These are phyloP conservation scores for Oryzaephilus surinamensis DNA, from an alignment of 1,140 invertebrate genomes.

Conservation along the genomic window DNA sequence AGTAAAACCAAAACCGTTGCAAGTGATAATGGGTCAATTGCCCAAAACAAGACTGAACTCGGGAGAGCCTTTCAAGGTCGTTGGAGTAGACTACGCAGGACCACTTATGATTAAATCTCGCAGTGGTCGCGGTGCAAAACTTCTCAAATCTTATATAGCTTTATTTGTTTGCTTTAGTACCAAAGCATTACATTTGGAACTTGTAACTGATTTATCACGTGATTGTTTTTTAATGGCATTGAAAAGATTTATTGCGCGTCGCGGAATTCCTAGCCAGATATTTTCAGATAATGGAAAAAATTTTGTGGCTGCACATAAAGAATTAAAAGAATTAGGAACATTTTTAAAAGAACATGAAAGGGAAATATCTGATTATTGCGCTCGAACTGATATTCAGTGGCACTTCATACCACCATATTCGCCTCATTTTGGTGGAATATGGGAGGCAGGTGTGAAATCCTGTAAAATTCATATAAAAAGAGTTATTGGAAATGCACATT, in stretches of 20 bases:
- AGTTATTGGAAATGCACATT: constrained; percentile 16
- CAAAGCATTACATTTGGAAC: constrained; percentile 35
- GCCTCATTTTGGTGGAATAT: constrained; percentile 37
- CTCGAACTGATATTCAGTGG: constrained; percentile 30
- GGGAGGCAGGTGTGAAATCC: constrained; percentile 36
- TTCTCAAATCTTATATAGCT: neutral
- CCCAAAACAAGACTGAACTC: too few species aligned
- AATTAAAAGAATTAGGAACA: constrained; percentile 5
- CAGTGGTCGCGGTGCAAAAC: neutral
- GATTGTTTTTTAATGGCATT: constrained; percentile 8
- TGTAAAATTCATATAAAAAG: constrained; percentile 32
- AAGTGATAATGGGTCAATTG: constrained; percentile 19
- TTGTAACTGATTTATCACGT: constrained; percentile 23
- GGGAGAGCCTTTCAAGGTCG: neutral
- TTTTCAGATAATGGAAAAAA: constrained; percentile 16
- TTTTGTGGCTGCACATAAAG: constrained; percentile 12
- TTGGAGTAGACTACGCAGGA: neutral
- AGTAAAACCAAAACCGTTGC: constrained; percentile 4
- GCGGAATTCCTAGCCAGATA: constrained; percentile 7
- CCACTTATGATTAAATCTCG: neutral
- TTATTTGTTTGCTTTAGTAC: constrained; percentile 28
- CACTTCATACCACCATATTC: constrained; percentile 36
- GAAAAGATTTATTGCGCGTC: constrained; percentile 7
- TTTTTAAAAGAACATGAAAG: neutral
- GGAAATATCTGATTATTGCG: neutral